phyloP scores from a whole-genome alignment of 2,797 vertebrate species.

The Molossus alvarezi region DNA sequence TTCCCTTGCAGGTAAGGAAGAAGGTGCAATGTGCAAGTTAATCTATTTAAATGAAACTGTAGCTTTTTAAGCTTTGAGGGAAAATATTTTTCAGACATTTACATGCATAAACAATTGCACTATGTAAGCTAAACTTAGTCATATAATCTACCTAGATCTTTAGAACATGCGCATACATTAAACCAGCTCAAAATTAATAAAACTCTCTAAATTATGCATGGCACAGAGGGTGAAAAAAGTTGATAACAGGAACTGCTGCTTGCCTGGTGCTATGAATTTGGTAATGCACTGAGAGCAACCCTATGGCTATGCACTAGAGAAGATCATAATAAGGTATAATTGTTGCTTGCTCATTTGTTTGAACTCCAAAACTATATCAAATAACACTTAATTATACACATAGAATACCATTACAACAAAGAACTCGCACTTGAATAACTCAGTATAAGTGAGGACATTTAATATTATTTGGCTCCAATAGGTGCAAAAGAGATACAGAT shows the following conservation, averaged over 20 bases:
- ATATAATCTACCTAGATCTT: conserved; percentile 85
- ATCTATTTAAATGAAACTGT: conserved; percentile 87
- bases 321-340: conserved; percentile 90
- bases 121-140: conserved; percentile 87
- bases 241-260: conserved; percentile 90
- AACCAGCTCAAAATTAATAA: conserved; percentile 89
- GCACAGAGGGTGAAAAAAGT: conserved; percentile 87
- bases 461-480: conserved; percentile 88
- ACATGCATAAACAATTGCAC: conserved; percentile 86
- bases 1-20: conserved; percentile 87
- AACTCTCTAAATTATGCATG: conserved; percentile 89
- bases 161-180: conserved; percentile 87
- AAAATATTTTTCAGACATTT: conserved; percentile 88
- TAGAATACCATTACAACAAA: conserved; percentile 88
- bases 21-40: conserved; percentile 87
- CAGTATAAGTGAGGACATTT: conserved; percentile 89
- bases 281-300: conserved; percentile 86
- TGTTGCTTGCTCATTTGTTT: conserved; percentile 91
- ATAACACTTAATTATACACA: conserved; percentile 91
- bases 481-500: conserved; percentile 89
- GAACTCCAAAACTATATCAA: conserved; percentile 91
- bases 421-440: conserved; percentile 87
- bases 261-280: conserved; percentile 86
- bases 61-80: conserved; percentile 86
- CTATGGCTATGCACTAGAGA: conserved; percentile 86